Percentiles rank a stretch among this genome's conserved stretches.
phyloP scores from a whole-genome alignment of 2,888 invertebrate species.

The Netelia fuscicornis region DNA sequence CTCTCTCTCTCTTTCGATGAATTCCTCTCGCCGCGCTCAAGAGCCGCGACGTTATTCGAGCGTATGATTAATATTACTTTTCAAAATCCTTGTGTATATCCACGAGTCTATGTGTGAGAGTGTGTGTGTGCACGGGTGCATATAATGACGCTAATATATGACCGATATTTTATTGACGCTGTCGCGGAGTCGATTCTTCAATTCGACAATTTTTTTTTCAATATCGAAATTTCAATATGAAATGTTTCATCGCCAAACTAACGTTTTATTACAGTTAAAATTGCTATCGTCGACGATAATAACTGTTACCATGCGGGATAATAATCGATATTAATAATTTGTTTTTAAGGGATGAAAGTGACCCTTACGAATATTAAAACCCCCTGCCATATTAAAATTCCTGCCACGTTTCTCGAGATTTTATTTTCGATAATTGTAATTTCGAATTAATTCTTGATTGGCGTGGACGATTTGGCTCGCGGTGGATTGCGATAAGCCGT shows the following conservation, averaged over 20 bases:
- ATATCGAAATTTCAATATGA: neutral
- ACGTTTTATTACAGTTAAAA: neutral
- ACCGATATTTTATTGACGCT: too few relatives aligned
- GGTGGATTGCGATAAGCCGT: neutral
- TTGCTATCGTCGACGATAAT: too few relatives aligned
- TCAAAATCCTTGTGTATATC: conserved; percentile 7
- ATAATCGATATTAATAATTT: too few relatives aligned
- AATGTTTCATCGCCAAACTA: neutral
- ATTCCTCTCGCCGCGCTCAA: conserved; percentile 23
- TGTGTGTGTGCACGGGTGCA: neutral
- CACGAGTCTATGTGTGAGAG: too few relatives aligned
- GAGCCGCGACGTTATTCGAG: conserved; percentile 35
- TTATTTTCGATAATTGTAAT: neutral
- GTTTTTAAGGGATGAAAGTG: too few relatives aligned
- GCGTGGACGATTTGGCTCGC: neutral
- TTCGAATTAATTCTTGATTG: neutral
- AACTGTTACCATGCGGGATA: too few relatives aligned
- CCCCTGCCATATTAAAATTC: too few relatives aligned
- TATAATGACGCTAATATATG: conserved; percentile 1
- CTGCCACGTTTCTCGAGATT: too few relatives aligned
- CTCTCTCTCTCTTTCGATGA: neutral
- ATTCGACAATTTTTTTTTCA: neutral
- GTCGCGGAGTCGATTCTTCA: neutral
- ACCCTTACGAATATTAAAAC: too few relatives aligned
- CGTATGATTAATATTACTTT: conserved; percentile 50